These are phyloP conservation scores for Galerucella nymphaeae DNA, from an alignment of 2,888 invertebrate species.

Conservation along the genomic window DNA sequence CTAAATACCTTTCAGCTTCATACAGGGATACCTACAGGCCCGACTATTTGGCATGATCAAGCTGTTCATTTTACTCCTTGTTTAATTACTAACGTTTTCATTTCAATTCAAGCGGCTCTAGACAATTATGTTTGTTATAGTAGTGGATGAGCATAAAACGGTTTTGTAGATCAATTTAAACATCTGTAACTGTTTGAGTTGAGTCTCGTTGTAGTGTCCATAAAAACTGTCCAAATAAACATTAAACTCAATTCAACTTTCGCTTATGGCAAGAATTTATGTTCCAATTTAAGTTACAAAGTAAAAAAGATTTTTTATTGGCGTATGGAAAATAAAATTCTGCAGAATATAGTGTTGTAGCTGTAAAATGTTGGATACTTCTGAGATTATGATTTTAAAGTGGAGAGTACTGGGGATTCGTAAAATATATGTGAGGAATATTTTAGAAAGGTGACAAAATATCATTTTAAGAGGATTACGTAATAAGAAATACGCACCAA, in stretches of 20 bases:
- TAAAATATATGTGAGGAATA: not conserved
- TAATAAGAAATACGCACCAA: too few relatives aligned
- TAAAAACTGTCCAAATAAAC: not conserved
- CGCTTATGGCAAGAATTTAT: not conserved
- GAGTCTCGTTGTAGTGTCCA: not conserved
- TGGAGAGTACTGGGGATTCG: not conserved
- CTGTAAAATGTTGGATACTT: not conserved
- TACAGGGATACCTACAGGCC: too few relatives aligned
- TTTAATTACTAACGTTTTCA: too few relatives aligned
- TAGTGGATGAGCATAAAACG: too few relatives aligned
- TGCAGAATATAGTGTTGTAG: not conserved
- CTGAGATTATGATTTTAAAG: not conserved
- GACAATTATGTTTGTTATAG: too few relatives aligned
- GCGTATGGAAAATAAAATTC: not conserved
- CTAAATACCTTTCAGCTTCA: too few relatives aligned
- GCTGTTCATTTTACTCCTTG: too few relatives aligned
- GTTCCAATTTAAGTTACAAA: constrained; percentile 1
- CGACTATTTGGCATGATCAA: too few relatives aligned
- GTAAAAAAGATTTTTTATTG: not conserved
- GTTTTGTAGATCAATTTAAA: not conserved
- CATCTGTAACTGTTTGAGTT: not conserved
- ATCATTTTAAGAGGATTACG: not conserved
- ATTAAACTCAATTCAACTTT: not conserved
- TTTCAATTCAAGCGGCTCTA: too few relatives aligned
- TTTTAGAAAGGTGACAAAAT: not conserved